A percentile compares a stretch with the other conserved stretches of the same genome.
Conservation (phyloP, 2,113 vertebrate genomes). For the Ornithorhynchus anatinus region DNA sequence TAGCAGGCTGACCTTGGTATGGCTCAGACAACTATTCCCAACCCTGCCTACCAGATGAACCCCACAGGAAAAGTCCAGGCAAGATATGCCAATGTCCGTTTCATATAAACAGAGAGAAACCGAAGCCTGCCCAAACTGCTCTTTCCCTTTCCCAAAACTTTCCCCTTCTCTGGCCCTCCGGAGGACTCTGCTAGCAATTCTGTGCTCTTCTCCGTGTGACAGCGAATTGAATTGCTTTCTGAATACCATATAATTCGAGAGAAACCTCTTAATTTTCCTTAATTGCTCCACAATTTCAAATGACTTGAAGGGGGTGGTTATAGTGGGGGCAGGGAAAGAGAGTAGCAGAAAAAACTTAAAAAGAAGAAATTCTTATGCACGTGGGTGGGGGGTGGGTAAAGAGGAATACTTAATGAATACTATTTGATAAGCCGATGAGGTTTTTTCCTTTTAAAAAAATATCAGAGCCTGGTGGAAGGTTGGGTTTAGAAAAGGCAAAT, state of each 20-base stretch:
- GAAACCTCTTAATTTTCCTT: constrained; percentile 49
- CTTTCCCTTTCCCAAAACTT: constrained; percentile 42
- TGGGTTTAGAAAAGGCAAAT: constrained; percentile 28
- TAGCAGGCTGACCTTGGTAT: constrained; percentile 93
- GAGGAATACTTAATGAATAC: background rate
- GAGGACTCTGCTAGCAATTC: constrained; percentile 70
- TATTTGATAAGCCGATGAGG: constrained; percentile 28
- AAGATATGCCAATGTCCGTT: constrained; percentile 76
- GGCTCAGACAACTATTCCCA: constrained; percentile 92
- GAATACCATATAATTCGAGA: constrained; percentile 34
- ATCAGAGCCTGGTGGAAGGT: constrained; percentile 13
- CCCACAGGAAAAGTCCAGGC: constrained; percentile 79
- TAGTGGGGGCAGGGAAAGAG: too few species aligned
- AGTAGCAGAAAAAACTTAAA: too few species aligned
- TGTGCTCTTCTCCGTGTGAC: constrained; percentile 78
- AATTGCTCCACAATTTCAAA: constrained; percentile 45
- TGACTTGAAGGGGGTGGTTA: constrained; percentile 15
- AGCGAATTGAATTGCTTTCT: constrained; percentile 79
- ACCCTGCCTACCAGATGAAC: constrained; percentile 82
- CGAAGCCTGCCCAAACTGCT: constrained; percentile 71
- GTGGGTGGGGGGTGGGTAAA: too few species aligned
- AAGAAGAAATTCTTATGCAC: too few species aligned
- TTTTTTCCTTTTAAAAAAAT: too few species aligned
- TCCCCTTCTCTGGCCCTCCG: constrained; percentile 50
- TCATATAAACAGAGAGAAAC: constrained; percentile 72